Evolutionary conservation across 2,888 invertebrate genomes (phyloP), one percentile per base, ranked within the genome.

Genomic region (Panorpa germanica): DNA sequence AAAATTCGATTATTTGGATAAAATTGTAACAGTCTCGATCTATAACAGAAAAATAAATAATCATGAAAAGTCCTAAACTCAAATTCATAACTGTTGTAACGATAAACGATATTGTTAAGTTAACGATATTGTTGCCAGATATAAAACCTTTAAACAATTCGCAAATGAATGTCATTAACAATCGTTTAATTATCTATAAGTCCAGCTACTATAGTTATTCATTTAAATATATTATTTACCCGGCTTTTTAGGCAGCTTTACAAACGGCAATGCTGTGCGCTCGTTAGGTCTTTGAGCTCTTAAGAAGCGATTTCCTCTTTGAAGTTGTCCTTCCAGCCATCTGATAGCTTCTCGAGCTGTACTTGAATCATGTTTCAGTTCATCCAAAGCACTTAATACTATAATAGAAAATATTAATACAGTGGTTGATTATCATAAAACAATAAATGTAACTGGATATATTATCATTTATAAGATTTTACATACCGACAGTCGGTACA

Each of bases 271-370:
- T 2, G 77, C 61, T 28, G 73, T 59, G 15, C 72, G 66, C 53
- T 93, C 90, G 35, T 80, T 76, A 11, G 76, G 71, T 13, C 85
- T 70, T 54, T 91, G 91, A 1, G 86, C 77, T 39, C 86, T 65
- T 43, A 91, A 62, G 50, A 76, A 88, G 38, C 88, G 65, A 42
- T 85, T 86, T 8, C 91, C 91, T 37, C 73, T 72, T 40, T 75
- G 72, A 38, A 91, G 70, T 48, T 90, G 86, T 20, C 67, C 60
- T 53, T 91, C 91, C 38, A 93, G 58, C 90, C 90, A 93, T 39
- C 91, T 77, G 35, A 90, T 91, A 4, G 85, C 86, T 48, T 90
- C 86, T 29, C 91, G 67, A 1, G 88, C 90, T 37, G 74, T 69
- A 38, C 72, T 70, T 43, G 77, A 76, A 39, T 76, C 76, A 35